These are phyloP conservation scores for Bembecia ichneumoniformis DNA, from an alignment of 2,888 invertebrate species.

Conservation along the genomic window DNA sequence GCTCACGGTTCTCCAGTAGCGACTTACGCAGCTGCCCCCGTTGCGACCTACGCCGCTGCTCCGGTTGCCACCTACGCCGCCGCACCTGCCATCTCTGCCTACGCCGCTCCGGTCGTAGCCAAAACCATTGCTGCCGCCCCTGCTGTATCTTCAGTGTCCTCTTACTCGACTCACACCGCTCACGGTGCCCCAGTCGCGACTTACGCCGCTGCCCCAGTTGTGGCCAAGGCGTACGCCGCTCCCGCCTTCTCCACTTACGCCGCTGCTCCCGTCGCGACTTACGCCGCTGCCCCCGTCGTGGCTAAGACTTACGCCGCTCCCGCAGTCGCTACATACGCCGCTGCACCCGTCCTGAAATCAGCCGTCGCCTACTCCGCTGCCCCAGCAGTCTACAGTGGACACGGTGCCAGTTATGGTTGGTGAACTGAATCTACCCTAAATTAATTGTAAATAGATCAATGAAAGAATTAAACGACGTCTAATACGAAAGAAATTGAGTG, in stretches of 20 bases:
- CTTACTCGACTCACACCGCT: slow-evolving; percentile 31
- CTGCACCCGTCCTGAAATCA: slow-evolving; percentile 47
- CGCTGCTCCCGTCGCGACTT: slow-evolving; percentile 12
- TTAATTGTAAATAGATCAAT: slow-evolving; percentile 37
- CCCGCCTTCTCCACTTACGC: slow-evolving; percentile 16
- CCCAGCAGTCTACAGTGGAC: slow-evolving; percentile 75
- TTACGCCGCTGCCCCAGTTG: slow-evolving; percentile 28
- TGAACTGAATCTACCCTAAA: slow-evolving; percentile 49
- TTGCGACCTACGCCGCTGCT: slow-evolving; percentile 25
- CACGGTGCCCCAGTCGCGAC: slow-evolving; percentile 21
- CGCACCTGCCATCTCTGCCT: slow-evolving; percentile 4
- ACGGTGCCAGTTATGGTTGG: slow-evolving; percentile 77
- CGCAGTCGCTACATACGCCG: slow-evolving; percentile 29
- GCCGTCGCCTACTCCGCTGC: slow-evolving; percentile 72
- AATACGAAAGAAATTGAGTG: slow-evolving; percentile 14
- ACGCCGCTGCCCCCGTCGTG: slow-evolving; percentile 10
- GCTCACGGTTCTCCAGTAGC: slow-evolving; percentile 35
- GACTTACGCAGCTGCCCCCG: slow-evolving; percentile 56
- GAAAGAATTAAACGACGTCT: slow-evolving; percentile 30
- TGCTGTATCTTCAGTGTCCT: slow-evolving; percentile 34
- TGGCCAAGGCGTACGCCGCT: slow-evolving; percentile 27
- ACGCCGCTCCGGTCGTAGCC: slow-evolving; percentile 45
- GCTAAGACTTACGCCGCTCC: slow-evolving; percentile 21
- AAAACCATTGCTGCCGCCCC: slow-evolving; percentile 52
- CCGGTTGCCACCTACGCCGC: slow-evolving; percentile 5